These are phyloP conservation scores for Esox masquinongy DNA, from an alignment of 2,797 vertebrate species.

Conservation along the genomic window DNA sequence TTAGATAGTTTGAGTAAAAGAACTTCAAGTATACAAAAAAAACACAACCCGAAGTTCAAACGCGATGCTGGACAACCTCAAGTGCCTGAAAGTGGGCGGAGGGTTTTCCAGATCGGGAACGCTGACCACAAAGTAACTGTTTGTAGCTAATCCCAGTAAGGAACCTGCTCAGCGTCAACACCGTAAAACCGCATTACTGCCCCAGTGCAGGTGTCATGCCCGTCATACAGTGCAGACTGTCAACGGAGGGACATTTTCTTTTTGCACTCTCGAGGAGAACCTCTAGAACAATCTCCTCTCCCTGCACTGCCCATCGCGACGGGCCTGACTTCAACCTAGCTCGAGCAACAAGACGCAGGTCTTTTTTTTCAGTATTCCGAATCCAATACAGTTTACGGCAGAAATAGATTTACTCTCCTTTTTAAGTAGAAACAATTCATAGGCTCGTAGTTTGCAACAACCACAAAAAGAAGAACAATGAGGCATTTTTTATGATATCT, in stretches of 20 bases:
- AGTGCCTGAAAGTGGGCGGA: conserved; percentile 73
- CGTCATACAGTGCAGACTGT: background rate
- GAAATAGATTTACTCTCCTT: conserved; percentile 31
- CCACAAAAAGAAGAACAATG: conserved; percentile 29
- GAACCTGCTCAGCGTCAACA: conserved; percentile 32
- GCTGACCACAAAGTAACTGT: conserved; percentile 54
- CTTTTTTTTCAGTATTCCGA: conserved; percentile 63
- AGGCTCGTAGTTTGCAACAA: conserved; percentile 54
- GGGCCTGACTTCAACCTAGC: conserved; percentile 48
- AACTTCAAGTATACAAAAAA: conserved; percentile 47
- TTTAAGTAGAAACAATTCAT: conserved; percentile 49
- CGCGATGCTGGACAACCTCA: conserved; percentile 77
- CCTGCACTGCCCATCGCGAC: conserved; percentile 44
- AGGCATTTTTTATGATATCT: conserved; percentile 51
- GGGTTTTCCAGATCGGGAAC: conserved; percentile 76
- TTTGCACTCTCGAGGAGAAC: conserved; percentile 30
- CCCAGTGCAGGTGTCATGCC: background rate
- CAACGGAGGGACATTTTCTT: conserved; percentile 15
- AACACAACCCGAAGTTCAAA: conserved; percentile 42
- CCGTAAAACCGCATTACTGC: background rate
- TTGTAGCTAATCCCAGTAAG: conserved; percentile 28
- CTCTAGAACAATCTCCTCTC: conserved; percentile 10
- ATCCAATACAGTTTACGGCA: conserved; percentile 60
- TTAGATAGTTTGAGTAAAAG: conserved; percentile 39
- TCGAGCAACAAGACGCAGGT: conserved; percentile 48